Percentiles rank a stretch among this genome's conserved stretches.
Conservation (phyloP, 1,140 invertebrate species). For the Amphibalanus amphitrite region DNA sequence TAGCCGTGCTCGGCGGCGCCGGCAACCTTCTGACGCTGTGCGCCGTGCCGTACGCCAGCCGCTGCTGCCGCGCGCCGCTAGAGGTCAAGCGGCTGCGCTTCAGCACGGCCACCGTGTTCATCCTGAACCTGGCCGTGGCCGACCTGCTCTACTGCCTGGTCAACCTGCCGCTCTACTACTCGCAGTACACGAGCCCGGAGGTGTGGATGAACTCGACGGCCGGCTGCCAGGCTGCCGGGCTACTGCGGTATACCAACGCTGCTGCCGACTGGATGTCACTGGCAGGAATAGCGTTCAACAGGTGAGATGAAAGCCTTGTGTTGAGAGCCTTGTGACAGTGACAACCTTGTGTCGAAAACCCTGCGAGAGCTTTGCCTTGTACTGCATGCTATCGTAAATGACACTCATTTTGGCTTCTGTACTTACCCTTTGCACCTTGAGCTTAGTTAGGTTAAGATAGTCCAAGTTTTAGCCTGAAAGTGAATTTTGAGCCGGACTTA, state of each 20-base stretch:
- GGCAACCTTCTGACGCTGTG: constrained; percentile 13
- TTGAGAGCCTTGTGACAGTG: too few species aligned
- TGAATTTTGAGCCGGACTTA: too few species aligned
- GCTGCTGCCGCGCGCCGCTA: not conserved
- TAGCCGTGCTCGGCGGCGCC: constrained; percentile 12
- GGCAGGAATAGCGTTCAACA: constrained; percentile 9
- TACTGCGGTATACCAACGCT: constrained; percentile 15
- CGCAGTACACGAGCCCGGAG: constrained; percentile 8
- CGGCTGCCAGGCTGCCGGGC: constrained; percentile 9
- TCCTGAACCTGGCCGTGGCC: constrained; percentile 17
- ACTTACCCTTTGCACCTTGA: too few species aligned
- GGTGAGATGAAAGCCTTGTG: not conserved
- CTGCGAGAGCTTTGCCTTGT: too few species aligned
- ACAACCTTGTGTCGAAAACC: too few species aligned
- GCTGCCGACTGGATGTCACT: constrained; percentile 15
- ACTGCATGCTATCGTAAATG: too few species aligned
- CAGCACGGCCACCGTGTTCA: constrained; percentile 14
- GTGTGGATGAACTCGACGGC: not conserved
- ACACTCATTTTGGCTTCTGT: too few species aligned
- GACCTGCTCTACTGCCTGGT: constrained; percentile 16
- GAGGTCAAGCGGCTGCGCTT: not conserved
- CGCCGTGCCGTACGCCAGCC: constrained; percentile 7
- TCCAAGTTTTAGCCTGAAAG: too few species aligned
- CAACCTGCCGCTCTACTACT: constrained; percentile 13
- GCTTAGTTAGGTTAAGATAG: too few species aligned